These are phyloP conservation scores for Eumerus sabulonum DNA, from an alignment of 2,888 invertebrate species.

Conservation along the genomic window DNA sequence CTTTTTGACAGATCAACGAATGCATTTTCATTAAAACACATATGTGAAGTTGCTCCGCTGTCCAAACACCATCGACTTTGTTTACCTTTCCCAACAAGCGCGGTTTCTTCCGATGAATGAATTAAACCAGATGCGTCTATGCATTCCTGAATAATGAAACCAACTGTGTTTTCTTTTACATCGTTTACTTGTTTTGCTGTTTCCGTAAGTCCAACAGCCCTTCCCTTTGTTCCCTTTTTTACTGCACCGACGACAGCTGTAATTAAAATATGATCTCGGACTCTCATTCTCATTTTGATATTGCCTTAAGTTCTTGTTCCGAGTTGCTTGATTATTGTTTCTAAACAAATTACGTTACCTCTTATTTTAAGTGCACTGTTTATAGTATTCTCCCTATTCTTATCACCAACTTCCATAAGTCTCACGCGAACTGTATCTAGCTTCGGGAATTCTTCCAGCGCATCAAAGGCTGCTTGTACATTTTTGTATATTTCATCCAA, in stretches of 20 bases:
- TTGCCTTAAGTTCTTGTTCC: neutral
- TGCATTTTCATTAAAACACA: slow-evolving; percentile 8
- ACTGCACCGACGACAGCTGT: neutral
- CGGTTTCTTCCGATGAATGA: too few relatives aligned
- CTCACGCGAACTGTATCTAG: too few relatives aligned
- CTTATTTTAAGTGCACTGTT: slow-evolving; percentile 9
- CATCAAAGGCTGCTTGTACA: slow-evolving; percentile 20
- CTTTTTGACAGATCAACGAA: too few relatives aligned
- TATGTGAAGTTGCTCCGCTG: slow-evolving; percentile 28
- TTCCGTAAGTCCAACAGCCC: slow-evolving; percentile 5
- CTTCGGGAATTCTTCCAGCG: too few relatives aligned
- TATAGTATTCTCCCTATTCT: neutral
- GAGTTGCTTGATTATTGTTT: slow-evolving; percentile 4
- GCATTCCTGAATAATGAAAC: neutral
- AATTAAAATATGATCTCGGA: neutral
- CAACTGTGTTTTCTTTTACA: neutral
- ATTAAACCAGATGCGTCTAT: too few relatives aligned
- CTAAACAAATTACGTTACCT: neutral
- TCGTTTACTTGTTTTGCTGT: neutral
- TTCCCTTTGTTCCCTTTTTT: slow-evolving; percentile 11
- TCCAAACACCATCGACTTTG: slow-evolving; percentile 9
- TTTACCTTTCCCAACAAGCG: slow-evolving; percentile 10
- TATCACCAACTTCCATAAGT: slow-evolving; percentile 23
- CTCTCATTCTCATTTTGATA: neutral
- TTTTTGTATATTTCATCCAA: slow-evolving; percentile 9